Base-by-base conservation (phyloP, 2,797 vertebrate species). In the Eurystomus glaucurus region DNA sequence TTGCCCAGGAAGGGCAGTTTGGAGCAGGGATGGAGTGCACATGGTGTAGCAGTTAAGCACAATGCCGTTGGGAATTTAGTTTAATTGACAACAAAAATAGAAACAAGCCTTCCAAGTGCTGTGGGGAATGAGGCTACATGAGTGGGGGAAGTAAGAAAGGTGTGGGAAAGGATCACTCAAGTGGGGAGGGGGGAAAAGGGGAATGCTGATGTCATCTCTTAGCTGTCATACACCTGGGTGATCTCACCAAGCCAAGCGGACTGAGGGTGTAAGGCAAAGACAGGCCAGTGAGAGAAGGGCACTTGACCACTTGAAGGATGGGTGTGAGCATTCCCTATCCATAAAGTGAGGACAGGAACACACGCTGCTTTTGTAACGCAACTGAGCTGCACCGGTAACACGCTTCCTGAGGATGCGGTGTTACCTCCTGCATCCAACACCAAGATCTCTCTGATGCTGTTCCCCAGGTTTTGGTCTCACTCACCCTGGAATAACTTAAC, bases 81-180 rank as follows among this genome's bases (percentile, higher is more conserved):
- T 77, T 94, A 92, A 94, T 60, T 82, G 90, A 78, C 65, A 90
- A 76, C 54, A 84, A 90, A 93, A 90, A 66, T 22, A 88, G 90
- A 91, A 93, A 93, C 76, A 90, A 90, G 57, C 61, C 35, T 90
- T 84, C 35, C 58, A 54, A 35, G 50, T 46, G 4, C 61, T 54
- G 26, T 10, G 52, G 76, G 74, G 61, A 90, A n/a, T 7, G 26
- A 61, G 33, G 37, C 10, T 91, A 1, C 7, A 0, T 46, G 11
- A 61, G 20, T 29, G 41, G 33, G 39, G 50, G 21, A 74, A 62
- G 69, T 11, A 26, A 69, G 66, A 35, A 65, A 55, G 31, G 37
- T 31, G 64, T 72, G 75, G 39, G 28, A n/a, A 90, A 72, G 65
- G 45, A 46, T 77, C 14, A 3, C 46, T 45, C 26, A 7, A 7